Percentiles rank a stretch among this genome's conserved stretches.
Evolutionary conservation across 2,888 invertebrate genomes (phyloP).

Genomic region (Achlya flavicornis): DNA sequence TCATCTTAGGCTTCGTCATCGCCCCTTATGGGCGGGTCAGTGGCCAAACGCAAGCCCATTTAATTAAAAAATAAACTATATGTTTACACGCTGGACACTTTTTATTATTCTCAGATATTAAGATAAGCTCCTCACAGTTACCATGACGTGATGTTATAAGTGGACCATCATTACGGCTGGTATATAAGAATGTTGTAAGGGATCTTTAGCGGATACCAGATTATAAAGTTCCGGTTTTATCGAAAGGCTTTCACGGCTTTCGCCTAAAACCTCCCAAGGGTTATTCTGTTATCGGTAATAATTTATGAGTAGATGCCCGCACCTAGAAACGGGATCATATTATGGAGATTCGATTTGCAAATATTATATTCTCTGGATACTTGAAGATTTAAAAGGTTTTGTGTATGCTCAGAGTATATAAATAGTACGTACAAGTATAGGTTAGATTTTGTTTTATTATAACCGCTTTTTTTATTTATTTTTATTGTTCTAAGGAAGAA

Average conservation of each 20-base stretch:
- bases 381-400: background rate
- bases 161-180: too few species aligned
- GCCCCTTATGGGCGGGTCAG: too few species aligned
- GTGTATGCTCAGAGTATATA: too few species aligned
- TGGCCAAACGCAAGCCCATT: too few species aligned
- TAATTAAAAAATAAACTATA: too few species aligned
- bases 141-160: background rate
- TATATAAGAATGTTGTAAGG: background rate
- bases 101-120: too few species aligned
- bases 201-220: constrained; percentile 27
- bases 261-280: constrained; percentile 31
- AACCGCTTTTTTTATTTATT: background rate
- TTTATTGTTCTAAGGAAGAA: background rate
- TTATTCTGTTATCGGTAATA: constrained; percentile 36
- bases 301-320: constrained; percentile 18
- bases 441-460: too few species aligned
- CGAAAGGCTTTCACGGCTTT: constrained; percentile 38
- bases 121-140: background rate
- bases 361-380: constrained; percentile 17
- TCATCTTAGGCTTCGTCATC: too few species aligned
- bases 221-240: constrained; percentile 45
- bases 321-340: constrained; percentile 16
- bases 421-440: too few species aligned
- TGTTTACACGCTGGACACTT: too few species aligned
- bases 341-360: constrained; percentile 27